phyloP scores from a whole-genome alignment of 2,797 vertebrate genomes.

The Loris lydekkerianus region DNA sequence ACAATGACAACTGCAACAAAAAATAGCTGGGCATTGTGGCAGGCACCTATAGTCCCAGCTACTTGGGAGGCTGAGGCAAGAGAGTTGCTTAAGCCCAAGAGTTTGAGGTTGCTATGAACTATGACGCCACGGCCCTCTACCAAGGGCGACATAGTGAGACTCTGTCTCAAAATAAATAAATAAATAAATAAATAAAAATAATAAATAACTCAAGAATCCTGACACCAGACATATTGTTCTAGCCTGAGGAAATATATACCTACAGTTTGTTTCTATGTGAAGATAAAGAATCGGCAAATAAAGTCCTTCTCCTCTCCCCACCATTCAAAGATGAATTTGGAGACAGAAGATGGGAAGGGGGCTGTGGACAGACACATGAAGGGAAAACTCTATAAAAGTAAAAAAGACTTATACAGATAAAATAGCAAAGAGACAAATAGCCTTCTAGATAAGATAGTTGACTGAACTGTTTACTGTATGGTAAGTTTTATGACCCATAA shows the following conservation, averaged over 20 bases:
- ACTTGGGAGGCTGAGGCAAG: too few relatives aligned
- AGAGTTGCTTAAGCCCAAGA: too few relatives aligned
- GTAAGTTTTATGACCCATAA: not conserved
- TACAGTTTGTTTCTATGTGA: not conserved
- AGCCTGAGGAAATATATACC: not conserved
- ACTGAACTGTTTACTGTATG: not conserved
- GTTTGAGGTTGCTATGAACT: too few relatives aligned
- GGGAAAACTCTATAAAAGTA: not conserved
- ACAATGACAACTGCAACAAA: too few relatives aligned
- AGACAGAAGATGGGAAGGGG: not conserved
- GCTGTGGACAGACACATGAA: not conserved
- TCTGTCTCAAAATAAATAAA: not conserved
- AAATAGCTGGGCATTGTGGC: too few relatives aligned
- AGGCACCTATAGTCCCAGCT: too few relatives aligned
- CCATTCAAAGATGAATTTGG: not conserved
- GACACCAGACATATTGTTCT: not conserved
- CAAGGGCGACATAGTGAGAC: too few relatives aligned
- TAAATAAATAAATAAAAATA: not conserved
- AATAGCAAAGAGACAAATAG: not conserved
- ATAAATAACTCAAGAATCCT: constrained; percentile 4
- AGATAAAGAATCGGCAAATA: not conserved
- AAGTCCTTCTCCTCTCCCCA: not conserved
- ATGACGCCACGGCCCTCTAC: too few relatives aligned
- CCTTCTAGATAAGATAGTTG: not conserved
- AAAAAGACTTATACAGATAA: not conserved